Conservation (phyloP, 2,113 vertebrate species). For the Scophthalmus maximus region DNA sequence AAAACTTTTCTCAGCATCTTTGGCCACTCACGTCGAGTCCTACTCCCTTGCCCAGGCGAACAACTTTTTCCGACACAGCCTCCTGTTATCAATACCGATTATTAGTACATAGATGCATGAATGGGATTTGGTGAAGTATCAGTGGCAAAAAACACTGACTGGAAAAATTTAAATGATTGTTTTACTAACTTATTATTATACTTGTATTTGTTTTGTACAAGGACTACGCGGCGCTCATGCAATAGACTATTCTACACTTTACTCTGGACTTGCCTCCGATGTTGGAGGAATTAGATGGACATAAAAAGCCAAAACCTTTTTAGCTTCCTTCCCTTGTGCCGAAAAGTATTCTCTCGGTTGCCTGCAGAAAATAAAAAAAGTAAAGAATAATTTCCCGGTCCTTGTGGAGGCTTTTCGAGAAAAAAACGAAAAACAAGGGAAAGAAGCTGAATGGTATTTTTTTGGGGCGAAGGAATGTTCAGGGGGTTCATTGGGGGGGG, state of each 20-base stretch:
- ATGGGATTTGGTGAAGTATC: constrained; percentile 73
- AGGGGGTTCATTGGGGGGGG: constrained; percentile 75
- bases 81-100: constrained; percentile 64
- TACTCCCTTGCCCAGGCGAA: constrained; percentile 58
- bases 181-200: constrained; percentile 68
- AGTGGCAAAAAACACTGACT: constrained; percentile 70
- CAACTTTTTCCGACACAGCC: constrained; percentile 65
- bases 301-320: constrained; percentile 71
- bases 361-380: not conserved
- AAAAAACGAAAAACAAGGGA: constrained; percentile 1
- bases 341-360: not conserved
- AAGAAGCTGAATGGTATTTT: constrained; percentile 60
- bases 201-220: constrained; percentile 74
- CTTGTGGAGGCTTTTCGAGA: not conserved
- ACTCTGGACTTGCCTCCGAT: constrained; percentile 75
- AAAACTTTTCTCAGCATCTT: constrained; percentile 58
- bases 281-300: constrained; percentile 70
- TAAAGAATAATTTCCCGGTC: not conserved
- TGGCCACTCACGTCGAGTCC: constrained; percentile 73
- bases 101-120: constrained; percentile 78
- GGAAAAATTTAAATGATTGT: constrained; percentile 79
- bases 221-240: constrained; percentile 79
- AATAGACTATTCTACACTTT: constrained; percentile 80
- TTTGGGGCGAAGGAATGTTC: constrained; percentile 80
- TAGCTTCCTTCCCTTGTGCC: constrained; percentile 53